These are phyloP conservation scores for Hyppa rectilinea DNA, from an alignment of 2,888 invertebrate genomes.

Conservation along the genomic window DNA sequence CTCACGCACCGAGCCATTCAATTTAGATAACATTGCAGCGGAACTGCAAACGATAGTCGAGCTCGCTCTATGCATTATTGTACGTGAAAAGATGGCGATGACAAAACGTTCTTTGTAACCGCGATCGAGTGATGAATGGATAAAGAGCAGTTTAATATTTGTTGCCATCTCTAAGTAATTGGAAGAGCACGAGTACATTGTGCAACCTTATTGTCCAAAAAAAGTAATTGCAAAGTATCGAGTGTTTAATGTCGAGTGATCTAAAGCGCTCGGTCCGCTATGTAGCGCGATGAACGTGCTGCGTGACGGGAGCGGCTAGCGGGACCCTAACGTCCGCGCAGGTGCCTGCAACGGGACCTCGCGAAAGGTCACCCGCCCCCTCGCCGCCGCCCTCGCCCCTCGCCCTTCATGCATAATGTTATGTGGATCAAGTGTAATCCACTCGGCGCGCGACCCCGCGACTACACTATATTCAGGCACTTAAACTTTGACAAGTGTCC, in stretches of 20 bases:
- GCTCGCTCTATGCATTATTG: conserved; percentile 20
- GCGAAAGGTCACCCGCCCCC: conserved; percentile 78
- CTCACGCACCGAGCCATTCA: conserved; percentile 50
- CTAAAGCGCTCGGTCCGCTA: conserved; percentile 16
- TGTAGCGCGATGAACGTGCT: conserved; percentile 9
- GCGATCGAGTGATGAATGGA: conserved; percentile 17
- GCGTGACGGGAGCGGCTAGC: conserved; percentile 67
- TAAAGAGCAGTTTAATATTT: conserved; percentile 39
- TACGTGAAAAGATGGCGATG: conserved; percentile 24
- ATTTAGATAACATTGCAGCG: conserved; percentile 38
- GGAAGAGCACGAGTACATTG: conserved; percentile 36
- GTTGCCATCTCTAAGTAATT: conserved; percentile 34
- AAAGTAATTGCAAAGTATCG: conserved; percentile 12
- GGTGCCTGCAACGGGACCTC: conserved; percentile 82
- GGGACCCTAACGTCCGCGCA: conserved; percentile 81
- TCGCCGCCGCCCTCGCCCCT: conserved; percentile 1
- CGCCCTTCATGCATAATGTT: conserved; percentile 34
- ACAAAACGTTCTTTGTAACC: conserved; percentile 22
- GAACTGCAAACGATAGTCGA: conserved; percentile 30
- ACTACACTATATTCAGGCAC: conserved; percentile 11
- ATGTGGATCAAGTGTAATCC: conserved; percentile 34
- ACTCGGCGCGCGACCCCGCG: conserved; percentile 17
- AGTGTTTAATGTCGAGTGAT: conserved; percentile 19
- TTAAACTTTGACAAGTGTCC: conserved; percentile 40
- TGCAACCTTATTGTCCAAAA: conserved; percentile 30